Base-by-base conservation (phyloP, 1,140 invertebrate species). In the Tribolium castaneum region DNA sequence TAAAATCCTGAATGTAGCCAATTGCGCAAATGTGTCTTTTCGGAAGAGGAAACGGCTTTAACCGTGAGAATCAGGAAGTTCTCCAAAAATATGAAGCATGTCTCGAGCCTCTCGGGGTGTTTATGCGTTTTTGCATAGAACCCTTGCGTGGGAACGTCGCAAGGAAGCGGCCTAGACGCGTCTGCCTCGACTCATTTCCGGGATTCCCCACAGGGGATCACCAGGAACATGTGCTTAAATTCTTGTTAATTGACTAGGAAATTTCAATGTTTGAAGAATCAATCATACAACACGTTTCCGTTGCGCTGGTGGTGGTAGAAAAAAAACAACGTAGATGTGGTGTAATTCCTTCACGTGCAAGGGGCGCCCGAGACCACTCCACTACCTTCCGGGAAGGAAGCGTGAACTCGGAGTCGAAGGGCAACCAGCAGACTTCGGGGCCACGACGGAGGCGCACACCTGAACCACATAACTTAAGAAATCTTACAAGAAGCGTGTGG, bases 111-210 rank as follows among this genome's bases (percentile, higher is more conserved):
- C 7, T 19, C 7, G 39, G 71, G 71, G 71, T 73, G 71, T 73
- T 73, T 73, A 73, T 54, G 30, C 19, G 71, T 73, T 73, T 73
- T 73, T 73, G 71, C 71, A 73, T 73, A 51, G 71, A 73, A 52
- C 71, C 71, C 71, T 73, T 73, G 71, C 30, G 71, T 49, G 71
- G 52, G 30, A 73, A 13, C 45, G 30, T 73, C 30, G 19, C 50
- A 77, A 77, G 76, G 76, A 77, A 77, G 22, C 52, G 50, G 9
- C 16, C 45, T 71, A 77, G 66, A 77, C 76, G 62, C 62, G 66
- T 54, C 76, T 77, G 66, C 14, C 45, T 77, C 49, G 13, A 39
- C 13, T 19, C 22, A 54, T 77, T 77, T 71, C 76, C 62, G 76
- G 76, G 52, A 70, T 70, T 71, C 56, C 76, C 76, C 66, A 54